Base-by-base conservation (phyloP, 2,888 invertebrate genomes). In the Osmoderma eremita region DNA sequence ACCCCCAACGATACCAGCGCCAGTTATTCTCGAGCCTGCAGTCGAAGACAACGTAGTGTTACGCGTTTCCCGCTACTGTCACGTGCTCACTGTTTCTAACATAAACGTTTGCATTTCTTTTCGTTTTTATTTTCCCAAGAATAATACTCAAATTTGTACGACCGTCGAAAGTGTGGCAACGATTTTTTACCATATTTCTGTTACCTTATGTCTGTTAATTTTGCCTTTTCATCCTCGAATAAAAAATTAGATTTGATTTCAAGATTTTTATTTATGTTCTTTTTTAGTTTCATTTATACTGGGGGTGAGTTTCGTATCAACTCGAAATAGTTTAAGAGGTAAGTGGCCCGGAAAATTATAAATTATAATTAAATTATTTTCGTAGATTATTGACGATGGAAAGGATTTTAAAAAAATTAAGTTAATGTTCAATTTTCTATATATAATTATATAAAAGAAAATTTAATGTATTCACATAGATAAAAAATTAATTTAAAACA, bases 1-100 rank as follows among this genome's bases (percentile, higher is more conserved):
- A 41, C 18, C 13, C 30, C 58, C 74, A 5, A 30, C 77, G 77
- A 76, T 76, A 76, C 74, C 77, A 75, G 77, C 76, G 77, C 78
- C 79, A 80, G 80, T 80, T 76, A 74, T 74, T 74, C 78, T 78
- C 77, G 78, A 78, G 78, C 78, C 75, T 75, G 68, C 76, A 58
- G 30, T 58, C 30, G 15, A 45, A 58, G 24, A 45, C 24, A 58
- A 45, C 58, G 58, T 58, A 58, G 18, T 24, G 45, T 58, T 58
- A 42, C 24, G 42, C 39, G 58, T 65, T 70, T 65, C 53, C 64
- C 68, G 68, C 62, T 66, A 30, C 39, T 54, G 71, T 67, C 72
- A 74, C 74, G 74, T 74, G 74, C 62, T 73, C 68, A 24, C 38
- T 36, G 38, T 49, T 62, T 62, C 62, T n/a, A n/a, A n/a, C 41